Conservation (phyloP, 2,113 vertebrate genomes). For the Rhabdomys dilectus region DNA sequence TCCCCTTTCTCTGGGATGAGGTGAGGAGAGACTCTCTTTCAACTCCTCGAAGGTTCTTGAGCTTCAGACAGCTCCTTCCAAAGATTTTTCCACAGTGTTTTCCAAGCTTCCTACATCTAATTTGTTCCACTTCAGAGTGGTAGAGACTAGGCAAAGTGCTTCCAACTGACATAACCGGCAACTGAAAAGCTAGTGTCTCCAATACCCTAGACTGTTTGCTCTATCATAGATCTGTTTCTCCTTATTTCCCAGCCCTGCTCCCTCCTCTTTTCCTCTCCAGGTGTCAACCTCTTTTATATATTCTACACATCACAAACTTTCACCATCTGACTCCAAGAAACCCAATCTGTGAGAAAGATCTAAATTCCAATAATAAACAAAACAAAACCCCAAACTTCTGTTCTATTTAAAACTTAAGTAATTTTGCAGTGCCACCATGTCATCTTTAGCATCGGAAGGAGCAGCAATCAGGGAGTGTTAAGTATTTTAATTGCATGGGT, state of each 20-base stretch:
- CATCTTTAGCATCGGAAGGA: not conserved
- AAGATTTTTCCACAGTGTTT: not conserved
- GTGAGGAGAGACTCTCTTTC: not conserved
- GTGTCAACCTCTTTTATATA: not conserved
- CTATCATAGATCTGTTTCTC: not conserved
- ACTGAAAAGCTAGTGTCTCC: not conserved
- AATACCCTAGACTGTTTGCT: not conserved
- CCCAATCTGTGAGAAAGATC: not conserved
- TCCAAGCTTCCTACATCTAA: accelerated
- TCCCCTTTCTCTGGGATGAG: not conserved
- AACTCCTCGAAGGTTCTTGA: not conserved
- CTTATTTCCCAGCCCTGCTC: not conserved
- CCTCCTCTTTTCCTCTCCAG: too few relatives aligned
- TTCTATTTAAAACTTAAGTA: not conserved
- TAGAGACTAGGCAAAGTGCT: not conserved
- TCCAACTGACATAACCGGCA: not conserved
- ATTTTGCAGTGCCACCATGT: not conserved
- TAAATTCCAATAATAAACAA: not conserved
- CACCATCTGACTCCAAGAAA: not conserved
- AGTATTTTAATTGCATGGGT: not conserved
- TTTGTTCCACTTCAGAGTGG: not conserved
- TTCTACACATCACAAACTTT: not conserved
- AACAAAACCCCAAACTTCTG: not conserved
- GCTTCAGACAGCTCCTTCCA: not conserved
- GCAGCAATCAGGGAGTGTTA: not conserved